Percentiles rank a stretch among this genome's conserved stretches.
These are phyloP conservation scores for Eriocheir sinensis DNA, from an alignment of 1,140 invertebrate genomes.

Conservation along the genomic window DNA sequence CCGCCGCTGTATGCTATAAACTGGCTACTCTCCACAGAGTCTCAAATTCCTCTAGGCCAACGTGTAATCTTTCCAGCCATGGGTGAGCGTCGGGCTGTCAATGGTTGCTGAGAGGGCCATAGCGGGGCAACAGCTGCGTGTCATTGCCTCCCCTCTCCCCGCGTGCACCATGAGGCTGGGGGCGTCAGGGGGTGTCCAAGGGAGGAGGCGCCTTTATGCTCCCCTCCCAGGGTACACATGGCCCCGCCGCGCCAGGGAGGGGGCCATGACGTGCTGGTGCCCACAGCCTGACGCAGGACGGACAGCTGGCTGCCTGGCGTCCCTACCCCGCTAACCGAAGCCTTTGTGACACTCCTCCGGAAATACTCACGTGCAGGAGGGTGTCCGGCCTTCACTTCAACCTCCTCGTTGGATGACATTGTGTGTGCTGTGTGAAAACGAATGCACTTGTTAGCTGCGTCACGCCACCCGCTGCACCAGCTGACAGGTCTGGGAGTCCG, in stretches of 20 bases:
- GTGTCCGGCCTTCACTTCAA: conserved; percentile 64
- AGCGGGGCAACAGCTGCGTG: neutral
- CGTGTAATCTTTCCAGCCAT: no score
- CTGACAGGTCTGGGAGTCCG: no score
- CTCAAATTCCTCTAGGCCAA: no score
- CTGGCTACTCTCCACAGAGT: no score
- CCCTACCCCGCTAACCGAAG: neutral
- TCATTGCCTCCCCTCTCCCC: neutral
- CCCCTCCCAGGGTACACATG: neutral
- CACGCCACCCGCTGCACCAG: neutral
- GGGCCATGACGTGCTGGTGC: neutral
- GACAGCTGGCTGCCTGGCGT: no score
- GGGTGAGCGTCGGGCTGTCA: no score
- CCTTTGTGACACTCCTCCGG: neutral
- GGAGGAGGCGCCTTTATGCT: neutral
- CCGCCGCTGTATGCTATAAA: no score
- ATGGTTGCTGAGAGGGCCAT: no score
- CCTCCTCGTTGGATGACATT: conserved; percentile 71
- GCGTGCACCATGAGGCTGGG: neutral
- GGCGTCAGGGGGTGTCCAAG: neutral
- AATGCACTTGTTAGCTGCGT: neutral
- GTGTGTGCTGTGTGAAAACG: neutral
- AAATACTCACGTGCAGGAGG: conserved; percentile 67
- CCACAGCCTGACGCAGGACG: neutral
- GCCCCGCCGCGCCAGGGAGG: neutral